Base-by-base conservation (phyloP, 1,140 invertebrate genomes). In the Eulimnadia texana region DNA sequence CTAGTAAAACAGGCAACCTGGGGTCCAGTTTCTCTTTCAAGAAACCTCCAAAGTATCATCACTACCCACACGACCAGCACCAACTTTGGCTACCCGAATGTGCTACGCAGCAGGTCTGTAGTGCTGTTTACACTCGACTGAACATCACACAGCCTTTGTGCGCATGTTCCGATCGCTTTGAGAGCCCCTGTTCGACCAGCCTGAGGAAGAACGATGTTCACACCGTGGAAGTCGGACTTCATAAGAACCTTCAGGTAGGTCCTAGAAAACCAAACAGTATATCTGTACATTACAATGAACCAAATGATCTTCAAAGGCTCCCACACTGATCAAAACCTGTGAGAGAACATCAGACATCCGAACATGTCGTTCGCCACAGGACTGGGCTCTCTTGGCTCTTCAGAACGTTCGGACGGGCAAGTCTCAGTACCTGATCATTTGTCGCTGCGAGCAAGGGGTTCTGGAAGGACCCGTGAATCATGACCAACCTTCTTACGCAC, bases 51-150 rank as follows among this genome's bases (percentile, higher is more conserved):
- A n/a, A n/a, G n/a, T n/a, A n/a, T n/a, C n/a, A n/a, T n/a, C n/a
- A n/a, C n/a, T n/a, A n/a, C n/a, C n/a, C n/a, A n/a, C n/a, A n/a
- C n/a, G n/a, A n/a, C n/a, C n/a, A n/a, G n/a, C n/a, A n/a, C n/a
- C n/a, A n/a, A n/a, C n/a, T n/a, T n/a, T n/a, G n/a, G n/a, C n/a
- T n/a, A n/a, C n/a, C n/a, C n/a, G n/a, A n/a, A n/a, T n/a, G n/a
- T n/a, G n/a, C n/a, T n/a, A n/a, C n/a, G n/a, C n/a, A n/a, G n/a
- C 78, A 92, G 81, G 88, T 91, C 60, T 93, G 90, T 75, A 93
- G 91, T 72, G 90, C 91, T 0, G 88, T 93, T 56, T 93, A 93
- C 74, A 85, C 92, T 27, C 78, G 90, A 61, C 74, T 93, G 56
- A 93, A 93, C 75, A 92, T 90, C 75, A 93, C 90, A 24, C 90